These are phyloP conservation scores for Macroramphosus scolopax DNA, from an alignment of 2,797 vertebrate species.

Conservation along the genomic window DNA sequence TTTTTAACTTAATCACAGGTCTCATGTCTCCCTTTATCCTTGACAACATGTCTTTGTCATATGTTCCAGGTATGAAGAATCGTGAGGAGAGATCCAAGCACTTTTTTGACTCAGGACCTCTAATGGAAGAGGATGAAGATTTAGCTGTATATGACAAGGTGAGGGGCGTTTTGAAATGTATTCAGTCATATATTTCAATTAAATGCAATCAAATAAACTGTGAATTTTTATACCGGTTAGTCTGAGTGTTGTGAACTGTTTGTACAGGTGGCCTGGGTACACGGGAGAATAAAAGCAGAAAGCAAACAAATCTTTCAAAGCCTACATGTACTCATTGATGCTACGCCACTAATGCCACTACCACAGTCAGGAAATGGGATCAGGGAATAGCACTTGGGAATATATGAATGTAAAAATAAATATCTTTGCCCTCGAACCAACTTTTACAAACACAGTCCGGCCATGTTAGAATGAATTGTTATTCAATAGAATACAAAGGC, in stretches of 20 bases:
- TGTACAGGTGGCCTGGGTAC: not conserved
- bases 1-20: too few relatives aligned
- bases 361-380: not conserved
- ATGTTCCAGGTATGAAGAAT: conserved; percentile 90
- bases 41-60: conserved; percentile 22
- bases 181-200: not conserved
- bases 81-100: conserved; percentile 96
- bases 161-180: conserved; percentile 23
- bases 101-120: conserved; percentile 95
- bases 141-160: conserved; percentile 89
- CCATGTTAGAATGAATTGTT: too few relatives aligned
- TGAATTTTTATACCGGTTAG: not conserved
- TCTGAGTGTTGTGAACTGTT: not conserved
- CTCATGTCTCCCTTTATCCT: not conserved
- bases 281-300: not conserved
- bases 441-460: too few relatives aligned
- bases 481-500: too few relatives aligned
- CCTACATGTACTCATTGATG: too few relatives aligned
- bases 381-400: too few relatives aligned
- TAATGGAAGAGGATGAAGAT: conserved; percentile 94
- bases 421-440: too few relatives aligned
- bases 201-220: not conserved
- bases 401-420: too few relatives aligned
- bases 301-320: too few relatives aligned
- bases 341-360: too few relatives aligned